Evolutionary conservation across 1,140 invertebrate genomes (phyloP).

Genomic region (Drosophila lacertosa): DNA sequence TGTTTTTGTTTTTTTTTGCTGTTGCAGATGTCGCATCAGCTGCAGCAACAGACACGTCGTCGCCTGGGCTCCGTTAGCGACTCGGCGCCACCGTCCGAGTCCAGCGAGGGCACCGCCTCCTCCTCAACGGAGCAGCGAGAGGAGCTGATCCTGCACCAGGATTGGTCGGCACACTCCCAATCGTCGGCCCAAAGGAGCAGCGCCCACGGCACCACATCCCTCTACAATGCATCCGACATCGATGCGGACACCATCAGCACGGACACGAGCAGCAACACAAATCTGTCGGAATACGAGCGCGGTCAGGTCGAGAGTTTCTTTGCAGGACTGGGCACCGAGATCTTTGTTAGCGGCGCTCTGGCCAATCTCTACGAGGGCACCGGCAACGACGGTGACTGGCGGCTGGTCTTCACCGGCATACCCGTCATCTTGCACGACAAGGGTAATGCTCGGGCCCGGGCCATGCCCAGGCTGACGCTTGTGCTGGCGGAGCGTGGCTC

Average conservation of each 20-base stretch:
- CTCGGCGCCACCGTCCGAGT: slow-evolving; percentile 80
- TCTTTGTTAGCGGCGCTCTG: slow-evolving; percentile 91
- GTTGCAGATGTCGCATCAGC: slow-evolving; percentile 74
- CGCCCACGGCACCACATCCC: slow-evolving; percentile 70
- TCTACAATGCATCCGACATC: slow-evolving; percentile 76
- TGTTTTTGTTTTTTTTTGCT: slow-evolving; percentile 9
- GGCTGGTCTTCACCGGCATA: slow-evolving; percentile 91
- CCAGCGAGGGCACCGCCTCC: slow-evolving; percentile 80
- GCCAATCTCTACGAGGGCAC: slow-evolving; percentile 91
- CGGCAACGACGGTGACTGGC: slow-evolving; percentile 87
- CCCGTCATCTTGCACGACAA: slow-evolving; percentile 92
- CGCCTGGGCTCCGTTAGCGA: slow-evolving; percentile 81
- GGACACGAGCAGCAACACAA: slow-evolving; percentile 83
- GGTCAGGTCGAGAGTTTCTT: slow-evolving; percentile 92
- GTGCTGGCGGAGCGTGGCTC: slow-evolving; percentile 92
- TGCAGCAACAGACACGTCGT: slow-evolving; percentile 76
- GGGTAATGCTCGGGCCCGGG: slow-evolving; percentile 89
- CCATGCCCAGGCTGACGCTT: slow-evolving; percentile 90
- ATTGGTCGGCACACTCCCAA: slow-evolving; percentile 76
- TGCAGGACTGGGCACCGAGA: slow-evolving; percentile 90
- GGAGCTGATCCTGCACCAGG: slow-evolving; percentile 69
- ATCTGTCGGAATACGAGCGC: slow-evolving; percentile 89
- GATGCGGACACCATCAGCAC: slow-evolving; percentile 80
- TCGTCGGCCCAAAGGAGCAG: slow-evolving; percentile 72
- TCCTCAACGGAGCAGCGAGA: slow-evolving; percentile 79